Evolutionary conservation across 1,140 invertebrate species (phyloP), one percentile per base, ranked within the genome.

Genomic region (Drosophila melanica): DNA sequence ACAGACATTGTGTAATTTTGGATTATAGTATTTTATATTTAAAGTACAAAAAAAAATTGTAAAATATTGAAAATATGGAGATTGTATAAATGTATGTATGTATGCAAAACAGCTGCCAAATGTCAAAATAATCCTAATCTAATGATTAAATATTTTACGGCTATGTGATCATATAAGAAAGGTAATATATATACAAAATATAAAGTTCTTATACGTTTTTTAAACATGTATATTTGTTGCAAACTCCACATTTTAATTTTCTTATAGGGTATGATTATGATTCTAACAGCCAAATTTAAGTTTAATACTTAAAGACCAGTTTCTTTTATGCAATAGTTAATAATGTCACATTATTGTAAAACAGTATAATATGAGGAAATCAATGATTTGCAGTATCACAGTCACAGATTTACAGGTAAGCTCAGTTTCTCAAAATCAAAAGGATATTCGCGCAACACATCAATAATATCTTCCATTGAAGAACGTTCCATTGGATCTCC

Each of bases 401-500:
- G 7, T 33, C 8, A 9, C 30, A 8, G 30, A 1, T 33, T 33
- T 33, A 8, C 30, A 8, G 6, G 8, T 33, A 33, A 1, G 12
- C 41, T 12, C 12, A 70, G 35, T 16, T 54, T 7, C 3, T 55
- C 59, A 7, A 39, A 1, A 30, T 42, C 53, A 16, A 50, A 18
- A 2, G 30, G 37, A 37, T 23, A 48, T 10, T 23, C 1, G 8
- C 9, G 30, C 12, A 72, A 20, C 3, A 14, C 14, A 18, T 18
- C 45, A 37, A 72, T 5, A 44, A 72, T 51, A 8, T 37, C 2
- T 6, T 42, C 3, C 63, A 72, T 67, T 2, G 63, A 18, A 1
- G 47, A 39, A 3, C 63, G 53, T 10, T 30, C 3, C 1, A 30
- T 18, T 7, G 30, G 6, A 45, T 59, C 39, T 4, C 9, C 0